phyloP scores from a whole-genome alignment of 37 sponge, comb jelly and placozoan species.

The Dysidea cf. avara region DNA sequence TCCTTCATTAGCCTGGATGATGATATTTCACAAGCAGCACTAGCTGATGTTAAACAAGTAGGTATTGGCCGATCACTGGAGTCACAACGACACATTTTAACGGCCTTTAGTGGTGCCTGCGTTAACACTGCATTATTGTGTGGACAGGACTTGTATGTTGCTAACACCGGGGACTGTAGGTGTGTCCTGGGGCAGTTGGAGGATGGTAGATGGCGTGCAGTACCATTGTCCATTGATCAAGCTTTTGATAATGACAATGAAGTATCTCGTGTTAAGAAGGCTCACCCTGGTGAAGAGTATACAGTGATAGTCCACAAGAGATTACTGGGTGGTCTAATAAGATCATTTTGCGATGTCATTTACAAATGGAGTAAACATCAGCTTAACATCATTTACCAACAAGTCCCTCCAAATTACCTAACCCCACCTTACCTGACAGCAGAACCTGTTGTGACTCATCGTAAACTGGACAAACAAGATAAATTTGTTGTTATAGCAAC shows the following conservation, averaged over 20 bases:
- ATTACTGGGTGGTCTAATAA: slow-evolving; percentile 73
- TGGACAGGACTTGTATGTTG: slow-evolving; percentile 47
- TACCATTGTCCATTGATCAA: slow-evolving; percentile 73
- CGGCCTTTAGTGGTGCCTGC: slow-evolving; percentile 73
- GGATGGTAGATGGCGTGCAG: slow-evolving; percentile 45
- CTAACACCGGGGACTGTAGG: slow-evolving; percentile 86
- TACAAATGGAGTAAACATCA: slow-evolving; percentile 77
- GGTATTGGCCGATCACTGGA: slow-evolving; percentile 40
- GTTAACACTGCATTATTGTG: slow-evolving; percentile 37
- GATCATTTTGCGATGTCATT: slow-evolving; percentile 82
- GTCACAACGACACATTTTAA: slow-evolving; percentile 32
- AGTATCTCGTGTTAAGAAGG: slow-evolving; percentile 49
- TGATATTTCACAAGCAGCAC: slow-evolving; percentile 36
- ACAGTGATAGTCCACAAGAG: slow-evolving; percentile 46
- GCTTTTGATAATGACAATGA: slow-evolving; percentile 64
- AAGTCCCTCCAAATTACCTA: slow-evolving; percentile 40
- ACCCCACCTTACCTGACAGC: slow-evolving; percentile 89
- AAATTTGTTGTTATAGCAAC: slow-evolving; percentile 79
- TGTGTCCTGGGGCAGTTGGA: slow-evolving; percentile 60
- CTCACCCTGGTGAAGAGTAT: slow-evolving; percentile 79
- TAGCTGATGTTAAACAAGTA: slow-evolving; percentile 37
- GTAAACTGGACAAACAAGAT: slow-evolving; percentile 19
- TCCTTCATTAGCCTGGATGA: slow-evolving; percentile 51
- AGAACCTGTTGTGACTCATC: slow-evolving; percentile 71
- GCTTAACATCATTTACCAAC: slow-evolving; percentile 15